These are phyloP conservation scores for Pseudomyrmex sp. DNA, from an alignment of 1,140 invertebrate species.

Conservation along the genomic window DNA sequence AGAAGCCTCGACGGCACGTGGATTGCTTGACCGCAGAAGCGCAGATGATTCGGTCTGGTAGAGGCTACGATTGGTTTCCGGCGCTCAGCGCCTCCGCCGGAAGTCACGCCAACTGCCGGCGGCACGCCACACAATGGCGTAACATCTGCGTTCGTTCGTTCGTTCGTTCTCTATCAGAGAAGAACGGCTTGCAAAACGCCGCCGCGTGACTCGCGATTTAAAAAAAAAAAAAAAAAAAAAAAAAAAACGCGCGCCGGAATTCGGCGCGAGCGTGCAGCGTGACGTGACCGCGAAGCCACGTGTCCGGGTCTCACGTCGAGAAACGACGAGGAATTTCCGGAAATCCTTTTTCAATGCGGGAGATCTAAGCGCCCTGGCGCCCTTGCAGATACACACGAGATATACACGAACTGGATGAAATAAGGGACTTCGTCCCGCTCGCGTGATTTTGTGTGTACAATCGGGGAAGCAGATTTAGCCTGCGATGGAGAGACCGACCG, in stretches of 20 bases:
- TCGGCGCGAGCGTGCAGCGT: background rate
- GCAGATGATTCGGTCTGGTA: constrained; percentile 76
- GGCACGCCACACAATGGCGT: constrained; percentile 71
- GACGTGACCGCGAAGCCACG: background rate
- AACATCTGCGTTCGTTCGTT: constrained; percentile 50
- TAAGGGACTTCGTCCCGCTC: constrained; percentile 46
- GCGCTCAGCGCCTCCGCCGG: constrained; percentile 75
- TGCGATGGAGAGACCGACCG: background rate
- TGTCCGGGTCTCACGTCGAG: background rate
- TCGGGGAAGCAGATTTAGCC: constrained; percentile 30
- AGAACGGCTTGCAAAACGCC: background rate
- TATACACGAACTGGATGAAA: constrained; percentile 50
- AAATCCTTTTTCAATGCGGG: background rate
- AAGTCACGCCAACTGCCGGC: constrained; percentile 75
- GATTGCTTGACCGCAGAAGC: constrained; percentile 74
- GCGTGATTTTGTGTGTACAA: constrained; percentile 56
- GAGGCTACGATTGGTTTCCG: constrained; percentile 79
- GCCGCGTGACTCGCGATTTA: background rate
- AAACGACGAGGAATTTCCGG: background rate
- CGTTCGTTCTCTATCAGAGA: background rate
- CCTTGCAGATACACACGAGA: constrained; percentile 49
- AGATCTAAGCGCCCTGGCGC: constrained; percentile 13
- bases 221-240: no score
- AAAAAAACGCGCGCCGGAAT: constrained; percentile 2
- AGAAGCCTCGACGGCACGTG: constrained; percentile 51